Evolutionary conservation across 2,888 invertebrate genomes (phyloP), one percentile per base, ranked within the genome.

Genomic region (Micropterix aruncella): DNA sequence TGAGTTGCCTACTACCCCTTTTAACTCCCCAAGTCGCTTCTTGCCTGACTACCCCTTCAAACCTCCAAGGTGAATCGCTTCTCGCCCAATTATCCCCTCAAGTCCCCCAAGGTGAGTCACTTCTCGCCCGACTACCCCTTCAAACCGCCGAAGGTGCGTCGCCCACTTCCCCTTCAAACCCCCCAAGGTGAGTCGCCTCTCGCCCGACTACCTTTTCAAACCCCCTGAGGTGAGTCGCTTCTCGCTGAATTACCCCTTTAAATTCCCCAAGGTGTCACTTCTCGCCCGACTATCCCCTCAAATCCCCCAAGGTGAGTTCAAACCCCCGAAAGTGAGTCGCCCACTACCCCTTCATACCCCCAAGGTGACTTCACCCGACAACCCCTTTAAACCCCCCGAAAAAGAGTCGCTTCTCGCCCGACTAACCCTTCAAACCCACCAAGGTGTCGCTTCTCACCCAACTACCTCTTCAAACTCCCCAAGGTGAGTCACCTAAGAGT

Each of bases 321-420:
- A 41, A 18, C n/a, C n/a, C n/a, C n/a, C 71, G 75, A 96, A 53
- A 95, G 97, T 61, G 94, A 97, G 59, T 92, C 93, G 86, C 92
- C 50, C 94, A 96, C 63, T 97, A 97, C 70, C 96, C 96, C 4
- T 96, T 96, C 61, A 94, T 94, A 69, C 95, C 96, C 97, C 97
- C 52, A 95, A 95, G 82, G 90, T 90, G 68, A 58, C 55, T 51
- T 37, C 19, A n/a, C n/a, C n/a, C n/a, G n/a, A n/a, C n/a, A n/a
- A n/a, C n/a, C n/a, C n/a, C n/a, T n/a, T n/a, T n/a, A n/a, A n/a
- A n/a, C n/a, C n/a, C n/a, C n/a, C n/a, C n/a, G n/a, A n/a, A n/a
- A n/a, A n/a, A 61, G 94, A 97, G 59, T 59, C 92, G 93, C 64
- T 95, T 97, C 65, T 89, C 95, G 45, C 86, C 92, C 50, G 94